Evolutionary conservation across 2,888 invertebrate species (phyloP).

Genomic region (Heliconius erato): DNA sequence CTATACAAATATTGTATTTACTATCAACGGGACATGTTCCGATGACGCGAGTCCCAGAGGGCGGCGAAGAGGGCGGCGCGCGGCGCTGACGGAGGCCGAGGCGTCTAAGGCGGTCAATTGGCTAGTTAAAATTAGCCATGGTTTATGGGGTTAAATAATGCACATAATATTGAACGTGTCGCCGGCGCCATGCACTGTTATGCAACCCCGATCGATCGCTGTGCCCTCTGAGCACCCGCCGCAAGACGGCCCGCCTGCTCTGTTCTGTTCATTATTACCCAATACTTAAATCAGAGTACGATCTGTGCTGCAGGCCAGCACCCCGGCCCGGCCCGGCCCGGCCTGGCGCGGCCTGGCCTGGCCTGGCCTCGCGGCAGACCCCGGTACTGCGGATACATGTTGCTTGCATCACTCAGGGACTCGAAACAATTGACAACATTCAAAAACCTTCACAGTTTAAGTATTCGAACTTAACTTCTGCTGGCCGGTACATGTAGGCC

Average conservation of each 20-base stretch:
- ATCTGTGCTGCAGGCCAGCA: too few relatives aligned
- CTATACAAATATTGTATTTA: neutral
- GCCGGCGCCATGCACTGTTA: constrained; percentile 54
- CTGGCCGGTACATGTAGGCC: too few relatives aligned
- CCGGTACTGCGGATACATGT: neutral
- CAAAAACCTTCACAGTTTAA: neutral
- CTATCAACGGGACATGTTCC: neutral
- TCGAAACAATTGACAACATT: neutral
- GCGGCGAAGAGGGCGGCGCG: neutral
- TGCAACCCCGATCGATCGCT: constrained; percentile 54
- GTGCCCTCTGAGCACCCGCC: constrained; percentile 24
- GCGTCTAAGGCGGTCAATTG: constrained; percentile 47
- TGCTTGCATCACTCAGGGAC: neutral
- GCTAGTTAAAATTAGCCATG: constrained; percentile 54
- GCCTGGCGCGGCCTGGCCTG: too few relatives aligned
- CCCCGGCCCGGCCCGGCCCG: too few relatives aligned
- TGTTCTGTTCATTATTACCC: neutral
- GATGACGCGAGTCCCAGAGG: neutral
- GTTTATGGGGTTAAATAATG: constrained; percentile 68
- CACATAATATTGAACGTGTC: constrained; percentile 65
- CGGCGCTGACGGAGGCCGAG: constrained; percentile 31
- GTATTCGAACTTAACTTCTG: neutral
- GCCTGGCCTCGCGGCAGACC: too few relatives aligned
- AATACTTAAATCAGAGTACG: neutral
- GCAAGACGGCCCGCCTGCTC: neutral